These are phyloP conservation scores for Palloptera scutellata DNA, from an alignment of 2,888 invertebrate genomes.

Conservation along the genomic window DNA sequence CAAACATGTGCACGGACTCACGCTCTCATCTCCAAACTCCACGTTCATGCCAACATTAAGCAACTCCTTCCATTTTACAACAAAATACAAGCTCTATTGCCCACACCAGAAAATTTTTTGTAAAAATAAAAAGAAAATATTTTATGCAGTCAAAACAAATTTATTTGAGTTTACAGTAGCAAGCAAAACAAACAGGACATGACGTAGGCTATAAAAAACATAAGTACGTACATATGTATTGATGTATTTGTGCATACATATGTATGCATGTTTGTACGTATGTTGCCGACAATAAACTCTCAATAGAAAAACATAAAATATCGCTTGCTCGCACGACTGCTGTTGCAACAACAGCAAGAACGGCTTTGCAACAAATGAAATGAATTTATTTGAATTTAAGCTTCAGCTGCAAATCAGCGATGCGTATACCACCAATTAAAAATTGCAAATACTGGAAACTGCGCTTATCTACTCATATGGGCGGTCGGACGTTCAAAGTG, in stretches of 20 bases:
- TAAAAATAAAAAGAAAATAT: too few species aligned
- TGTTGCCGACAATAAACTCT: not conserved
- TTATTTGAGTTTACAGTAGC: conserved; percentile 25
- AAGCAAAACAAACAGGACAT: conserved; percentile 10
- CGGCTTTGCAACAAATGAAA: conserved; percentile 9
- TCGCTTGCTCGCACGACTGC: too few species aligned
- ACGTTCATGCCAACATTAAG: too few species aligned
- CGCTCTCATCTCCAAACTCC: too few species aligned
- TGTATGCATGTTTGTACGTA: conserved; percentile 1
- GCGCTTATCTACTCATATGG: conserved; percentile 10
- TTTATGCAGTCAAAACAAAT: conserved; percentile 28
- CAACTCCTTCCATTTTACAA: too few species aligned
- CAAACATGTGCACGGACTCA: too few species aligned
- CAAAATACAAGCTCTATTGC: too few species aligned
- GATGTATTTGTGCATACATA: too few species aligned
- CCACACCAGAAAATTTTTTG: too few species aligned
- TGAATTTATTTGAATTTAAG: conserved; percentile 30
- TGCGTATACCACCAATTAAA: conserved; percentile 24
- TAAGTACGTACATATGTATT: too few species aligned
- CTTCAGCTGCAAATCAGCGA: conserved; percentile 21
- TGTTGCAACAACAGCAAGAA: conserved; percentile 5
- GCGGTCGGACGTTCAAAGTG: too few species aligned
- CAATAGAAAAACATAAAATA: not conserved
- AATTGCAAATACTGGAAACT: conserved; percentile 3
- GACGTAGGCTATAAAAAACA: not conserved